phyloP scores from a whole-genome alignment of 1,140 invertebrate genomes.

The Hyles euphorbiae region DNA sequence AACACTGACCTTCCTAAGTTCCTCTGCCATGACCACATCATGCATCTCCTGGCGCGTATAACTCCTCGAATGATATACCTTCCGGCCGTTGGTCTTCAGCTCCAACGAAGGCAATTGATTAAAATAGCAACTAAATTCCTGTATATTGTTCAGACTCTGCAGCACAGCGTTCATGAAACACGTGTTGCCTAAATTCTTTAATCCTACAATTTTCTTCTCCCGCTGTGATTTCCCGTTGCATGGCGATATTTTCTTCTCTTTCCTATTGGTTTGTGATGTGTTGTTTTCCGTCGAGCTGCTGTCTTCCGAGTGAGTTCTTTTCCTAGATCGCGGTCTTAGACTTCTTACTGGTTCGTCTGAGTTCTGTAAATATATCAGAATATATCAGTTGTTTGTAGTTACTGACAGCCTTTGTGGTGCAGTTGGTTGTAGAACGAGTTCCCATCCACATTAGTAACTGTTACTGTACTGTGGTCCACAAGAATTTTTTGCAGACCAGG shows the following conservation, averaged over 20 bases:
- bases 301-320: slow-evolving; percentile 78
- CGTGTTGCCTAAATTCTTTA: slow-evolving; percentile 91
- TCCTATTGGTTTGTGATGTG: slow-evolving; percentile 47
- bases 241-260: slow-evolving; percentile 64
- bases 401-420: too few species aligned
- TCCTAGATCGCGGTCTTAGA: slow-evolving; percentile 77
- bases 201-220: slow-evolving; percentile 83
- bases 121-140: slow-evolving; percentile 89
- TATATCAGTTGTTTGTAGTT: too few species aligned
- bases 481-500: too few species aligned
- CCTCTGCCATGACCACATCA: slow-evolving; percentile 85
- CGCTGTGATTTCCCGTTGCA: slow-evolving; percentile 65
- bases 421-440: too few species aligned
- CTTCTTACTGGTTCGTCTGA: slow-evolving; percentile 76
- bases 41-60: slow-evolving; percentile 78
- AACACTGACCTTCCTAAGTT: slow-evolving; percentile 83
- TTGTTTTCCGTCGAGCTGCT: slow-evolving; percentile 75
- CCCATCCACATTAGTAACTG: too few species aligned
- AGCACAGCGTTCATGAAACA: slow-evolving; percentile 94
- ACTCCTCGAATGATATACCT: slow-evolving; percentile 79
- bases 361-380: slow-evolving; percentile 34
- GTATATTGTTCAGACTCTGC: slow-evolving; percentile 90
- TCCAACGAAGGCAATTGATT: slow-evolving; percentile 86
- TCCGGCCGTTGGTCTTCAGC: slow-evolving; percentile 77
- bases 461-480: too few species aligned